Conservation (phyloP, 2,113 vertebrate genomes). For the Pterocles burchelli region DNA sequence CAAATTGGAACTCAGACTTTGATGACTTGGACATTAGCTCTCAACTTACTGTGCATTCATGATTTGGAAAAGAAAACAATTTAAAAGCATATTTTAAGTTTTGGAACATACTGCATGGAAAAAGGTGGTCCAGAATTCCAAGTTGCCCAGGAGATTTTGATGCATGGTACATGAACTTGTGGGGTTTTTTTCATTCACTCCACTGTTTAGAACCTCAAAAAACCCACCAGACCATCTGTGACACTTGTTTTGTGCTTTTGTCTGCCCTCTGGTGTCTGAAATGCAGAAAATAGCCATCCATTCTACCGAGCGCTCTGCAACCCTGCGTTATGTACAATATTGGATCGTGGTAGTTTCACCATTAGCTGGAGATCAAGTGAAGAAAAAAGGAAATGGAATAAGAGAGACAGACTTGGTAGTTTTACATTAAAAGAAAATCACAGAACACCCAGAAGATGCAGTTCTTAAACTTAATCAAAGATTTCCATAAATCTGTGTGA, state of each 20-base stretch:
- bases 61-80: background rate
- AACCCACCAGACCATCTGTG: background rate
- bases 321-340: rapidly evolving
- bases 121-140: background rate
- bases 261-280: conserved; percentile 22
- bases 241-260: background rate
- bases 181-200: background rate
- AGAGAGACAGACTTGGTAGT: background rate
- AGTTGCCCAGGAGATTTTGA: background rate
- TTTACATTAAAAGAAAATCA: background rate
- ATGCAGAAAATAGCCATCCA: background rate
- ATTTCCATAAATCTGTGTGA: background rate
- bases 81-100: background rate
- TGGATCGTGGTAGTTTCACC: background rate
- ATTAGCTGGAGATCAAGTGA: background rate
- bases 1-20: background rate
- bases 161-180: rapidly evolving
- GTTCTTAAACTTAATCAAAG: background rate
- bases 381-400: background rate
- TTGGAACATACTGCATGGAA: rapidly evolving
- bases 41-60: background rate
- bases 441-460: background rate
- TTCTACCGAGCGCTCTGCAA: background rate
- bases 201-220: background rate
- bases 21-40: background rate